Conservation (phyloP, 2,888 invertebrate species). For the Heteropelma amictum region DNA sequence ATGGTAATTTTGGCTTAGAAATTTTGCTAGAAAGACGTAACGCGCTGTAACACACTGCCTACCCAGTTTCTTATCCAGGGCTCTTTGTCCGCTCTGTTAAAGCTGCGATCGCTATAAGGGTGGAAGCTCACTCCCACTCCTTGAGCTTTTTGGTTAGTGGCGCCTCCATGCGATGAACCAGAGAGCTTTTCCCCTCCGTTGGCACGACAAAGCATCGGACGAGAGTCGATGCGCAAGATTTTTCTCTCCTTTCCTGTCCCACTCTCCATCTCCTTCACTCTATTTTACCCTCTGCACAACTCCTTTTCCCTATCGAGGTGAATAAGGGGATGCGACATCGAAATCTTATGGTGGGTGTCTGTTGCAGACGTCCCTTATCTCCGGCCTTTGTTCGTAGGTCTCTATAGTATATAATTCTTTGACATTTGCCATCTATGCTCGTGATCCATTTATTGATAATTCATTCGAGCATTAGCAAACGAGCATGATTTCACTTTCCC, state of each 20-base stretch:
- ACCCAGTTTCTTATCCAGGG: constrained; percentile 19
- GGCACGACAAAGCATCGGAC: constrained; percentile 15
- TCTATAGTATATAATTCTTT: constrained; percentile 7
- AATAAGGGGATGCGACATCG: constrained; percentile 4
- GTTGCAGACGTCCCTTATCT: constrained; percentile 12
- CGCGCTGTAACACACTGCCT: constrained; percentile 11
- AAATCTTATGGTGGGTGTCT: constrained; percentile 17
- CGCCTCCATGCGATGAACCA: constrained; percentile 50
- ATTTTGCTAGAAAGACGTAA: constrained; percentile 1
- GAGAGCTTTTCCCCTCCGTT: constrained; percentile 39
- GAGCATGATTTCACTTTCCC: neutral
- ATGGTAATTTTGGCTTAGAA: neutral
- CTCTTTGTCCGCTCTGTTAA: constrained; percentile 43
- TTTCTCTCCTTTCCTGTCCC: neutral
- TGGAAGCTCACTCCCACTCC: constrained; percentile 33
- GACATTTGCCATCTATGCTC: neutral
- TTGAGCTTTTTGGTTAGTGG: constrained; percentile 46
- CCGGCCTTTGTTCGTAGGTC: constrained; percentile 1
- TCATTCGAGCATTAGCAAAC: too few relatives aligned
- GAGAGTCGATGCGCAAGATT: constrained; percentile 38
- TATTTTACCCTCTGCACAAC: constrained; percentile 1
- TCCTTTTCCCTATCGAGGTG: constrained; percentile 31
- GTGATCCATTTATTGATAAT: neutral
- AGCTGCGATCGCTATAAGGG: constrained; percentile 31
- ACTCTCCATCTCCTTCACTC: constrained; percentile 3